Conservation (phyloP, 1,140 invertebrate genomes). For the Leptonema lineaticorne region DNA sequence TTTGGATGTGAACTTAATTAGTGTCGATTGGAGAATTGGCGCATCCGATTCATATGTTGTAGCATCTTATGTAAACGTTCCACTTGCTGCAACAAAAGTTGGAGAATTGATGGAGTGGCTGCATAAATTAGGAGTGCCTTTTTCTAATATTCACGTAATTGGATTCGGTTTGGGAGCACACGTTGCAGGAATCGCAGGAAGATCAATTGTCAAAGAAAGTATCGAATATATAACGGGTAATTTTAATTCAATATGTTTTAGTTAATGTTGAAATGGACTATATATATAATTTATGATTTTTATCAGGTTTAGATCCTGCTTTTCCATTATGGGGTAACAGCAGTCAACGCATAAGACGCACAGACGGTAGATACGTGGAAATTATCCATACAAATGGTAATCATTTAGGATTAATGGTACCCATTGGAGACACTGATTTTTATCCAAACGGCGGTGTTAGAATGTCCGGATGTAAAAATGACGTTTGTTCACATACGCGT, state of each 20-base stretch:
- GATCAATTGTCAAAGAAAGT: conserved; percentile 36
- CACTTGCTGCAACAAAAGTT: conserved; percentile 53
- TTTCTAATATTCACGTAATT: conserved; percentile 53
- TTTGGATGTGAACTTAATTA: conserved; percentile 58
- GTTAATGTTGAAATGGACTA: no score
- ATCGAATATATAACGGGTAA: conserved; percentile 36
- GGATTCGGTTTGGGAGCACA: conserved; percentile 65
- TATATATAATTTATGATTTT: no score
- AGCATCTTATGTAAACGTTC: conserved; percentile 52
- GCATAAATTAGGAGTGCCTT: conserved; percentile 41
- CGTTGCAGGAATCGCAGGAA: conserved; percentile 54
- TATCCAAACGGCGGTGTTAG: conserved; percentile 58
- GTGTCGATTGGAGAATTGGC: conserved; percentile 57
- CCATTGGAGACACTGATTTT: conserved; percentile 52
- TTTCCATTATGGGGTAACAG: conserved; percentile 54
- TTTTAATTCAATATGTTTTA: no score
- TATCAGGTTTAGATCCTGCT: conserved; percentile 64
- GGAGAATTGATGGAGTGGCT: conserved; percentile 58
- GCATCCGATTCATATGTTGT: conserved; percentile 52
- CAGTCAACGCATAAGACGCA: conserved; percentile 44
- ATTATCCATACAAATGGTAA: conserved; percentile 62
- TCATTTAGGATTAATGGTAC: conserved; percentile 46
- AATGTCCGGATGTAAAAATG: conserved; percentile 65
- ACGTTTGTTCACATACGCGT: conserved; percentile 54
- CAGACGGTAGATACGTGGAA: conserved; percentile 61